phyloP scores from a whole-genome alignment of 2,797 vertebrate genomes.

The Trematocara caparti region DNA sequence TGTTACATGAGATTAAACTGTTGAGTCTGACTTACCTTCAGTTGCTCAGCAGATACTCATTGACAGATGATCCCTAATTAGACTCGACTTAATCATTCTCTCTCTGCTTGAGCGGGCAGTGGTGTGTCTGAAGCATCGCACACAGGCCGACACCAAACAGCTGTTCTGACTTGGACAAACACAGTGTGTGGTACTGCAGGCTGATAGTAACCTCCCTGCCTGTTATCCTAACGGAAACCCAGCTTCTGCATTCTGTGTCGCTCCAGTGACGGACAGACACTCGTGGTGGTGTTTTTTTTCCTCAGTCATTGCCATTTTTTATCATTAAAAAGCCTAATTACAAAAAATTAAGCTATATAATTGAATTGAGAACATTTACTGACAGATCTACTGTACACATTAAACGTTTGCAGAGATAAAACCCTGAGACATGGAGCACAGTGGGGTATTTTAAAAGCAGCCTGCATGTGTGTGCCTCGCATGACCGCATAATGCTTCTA shows the following conservation, averaged over 20 bases:
- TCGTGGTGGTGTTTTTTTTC: neutral
- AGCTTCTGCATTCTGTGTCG: neutral
- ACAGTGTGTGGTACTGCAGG: neutral
- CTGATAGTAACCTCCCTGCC: neutral
- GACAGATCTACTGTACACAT: neutral
- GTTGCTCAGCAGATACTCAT: neutral
- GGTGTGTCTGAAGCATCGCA: neutral
- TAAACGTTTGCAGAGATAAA: neutral
- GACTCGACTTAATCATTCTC: neutral
- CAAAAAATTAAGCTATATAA: neutral
- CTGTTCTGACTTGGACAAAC: neutral
- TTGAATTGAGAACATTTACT: neutral
- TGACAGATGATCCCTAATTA: neutral
- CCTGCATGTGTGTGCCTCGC: neutral
- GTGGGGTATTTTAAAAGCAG: constrained; percentile 20
- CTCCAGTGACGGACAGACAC: neutral
- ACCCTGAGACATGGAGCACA: neutral
- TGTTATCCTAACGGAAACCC: neutral
- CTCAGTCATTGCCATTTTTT: neutral
- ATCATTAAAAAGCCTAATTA: neutral
- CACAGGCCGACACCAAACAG: neutral
- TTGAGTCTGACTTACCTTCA: neutral
- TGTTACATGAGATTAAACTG: neutral
- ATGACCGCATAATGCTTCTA: constrained; percentile 7
- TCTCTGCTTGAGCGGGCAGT: neutral